Conservation (phyloP, 2,113 vertebrate species). For the Fukomys damarensis region DNA sequence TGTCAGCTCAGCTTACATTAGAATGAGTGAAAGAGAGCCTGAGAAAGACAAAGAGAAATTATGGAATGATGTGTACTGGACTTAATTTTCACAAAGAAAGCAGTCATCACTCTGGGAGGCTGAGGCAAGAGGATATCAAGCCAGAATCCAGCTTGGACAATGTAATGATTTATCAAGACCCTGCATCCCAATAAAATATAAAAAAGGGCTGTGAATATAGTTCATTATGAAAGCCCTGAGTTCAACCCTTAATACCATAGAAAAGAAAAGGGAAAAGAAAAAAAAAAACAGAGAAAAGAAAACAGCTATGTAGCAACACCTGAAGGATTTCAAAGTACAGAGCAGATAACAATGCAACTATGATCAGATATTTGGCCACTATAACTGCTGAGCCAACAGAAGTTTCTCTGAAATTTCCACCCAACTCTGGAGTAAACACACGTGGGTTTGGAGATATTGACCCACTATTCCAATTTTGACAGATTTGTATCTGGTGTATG, state of each 20-base stretch:
- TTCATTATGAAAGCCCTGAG: not conserved
- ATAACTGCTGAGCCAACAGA: not conserved
- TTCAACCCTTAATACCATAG: not conserved
- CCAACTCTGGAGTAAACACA: not conserved
- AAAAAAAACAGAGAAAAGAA: not conserved
- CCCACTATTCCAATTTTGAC: not conserved
- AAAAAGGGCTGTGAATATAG: not conserved
- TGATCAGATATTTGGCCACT: not conserved
- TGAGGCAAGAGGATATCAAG: not conserved
- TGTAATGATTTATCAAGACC: not conserved
- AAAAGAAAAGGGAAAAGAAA: not conserved
- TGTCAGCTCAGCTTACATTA: conserved; percentile 50
- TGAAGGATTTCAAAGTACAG: not conserved
- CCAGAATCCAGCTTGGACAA: not conserved
- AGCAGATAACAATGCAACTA: not conserved
- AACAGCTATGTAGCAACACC: not conserved
- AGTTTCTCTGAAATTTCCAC: not conserved
- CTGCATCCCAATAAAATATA: not conserved
- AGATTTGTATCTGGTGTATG: not conserved
- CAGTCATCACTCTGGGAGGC: not conserved
- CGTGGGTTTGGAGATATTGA: not conserved
- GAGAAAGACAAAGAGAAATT: conserved; percentile 14
- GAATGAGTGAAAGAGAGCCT: not conserved
- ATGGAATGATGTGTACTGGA: not conserved
- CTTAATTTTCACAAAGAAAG: not conserved